These are phyloP conservation scores for Merluccius polli DNA, from an alignment of 2,797 vertebrate species.

Conservation along the genomic window DNA sequence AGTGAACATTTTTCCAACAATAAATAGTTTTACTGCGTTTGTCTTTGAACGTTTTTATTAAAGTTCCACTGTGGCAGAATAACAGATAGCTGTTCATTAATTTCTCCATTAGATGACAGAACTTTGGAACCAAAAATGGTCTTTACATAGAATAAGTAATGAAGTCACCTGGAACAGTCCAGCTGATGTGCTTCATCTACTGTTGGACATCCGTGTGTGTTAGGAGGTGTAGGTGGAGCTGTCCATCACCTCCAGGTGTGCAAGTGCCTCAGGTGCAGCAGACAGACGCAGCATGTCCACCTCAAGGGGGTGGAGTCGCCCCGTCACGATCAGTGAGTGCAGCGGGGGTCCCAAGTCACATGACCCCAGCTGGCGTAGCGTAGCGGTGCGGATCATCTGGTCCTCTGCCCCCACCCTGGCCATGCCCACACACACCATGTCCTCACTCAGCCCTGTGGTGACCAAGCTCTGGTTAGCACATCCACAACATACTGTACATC, in stretches of 20 bases:
- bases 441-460: conserved; percentile 78
- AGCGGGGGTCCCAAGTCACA: conserved; percentile 84
- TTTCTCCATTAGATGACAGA: not conserved
- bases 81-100: not conserved
- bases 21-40: conserved; percentile 54
- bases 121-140: too few species aligned
- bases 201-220: conserved; percentile 6
- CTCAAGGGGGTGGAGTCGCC: conserved; percentile 88
- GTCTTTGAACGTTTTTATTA: not conserved
- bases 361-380: conserved; percentile 76
- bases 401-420: conserved; percentile 85
- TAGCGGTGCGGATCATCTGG: conserved; percentile 79
- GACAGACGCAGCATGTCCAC: conserved; percentile 86
- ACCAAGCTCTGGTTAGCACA: not conserved
- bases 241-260: conserved; percentile 53
- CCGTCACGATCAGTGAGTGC: conserved; percentile 87
- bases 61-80: not conserved
- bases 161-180: not conserved
- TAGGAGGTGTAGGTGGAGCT: conserved; percentile 68
- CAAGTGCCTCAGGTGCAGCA: conserved; percentile 63
- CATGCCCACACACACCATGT: conserved; percentile 87
- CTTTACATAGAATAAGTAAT: not conserved
- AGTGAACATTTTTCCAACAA: conserved; percentile 55
- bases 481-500: too few species aligned
- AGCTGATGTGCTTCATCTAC: too few species aligned